A percentile compares a stretch with the other conserved stretches of the same genome.
Evolutionary conservation across 2,113 vertebrate genomes (phyloP).

Genomic region (Podiceps cristatus): DNA sequence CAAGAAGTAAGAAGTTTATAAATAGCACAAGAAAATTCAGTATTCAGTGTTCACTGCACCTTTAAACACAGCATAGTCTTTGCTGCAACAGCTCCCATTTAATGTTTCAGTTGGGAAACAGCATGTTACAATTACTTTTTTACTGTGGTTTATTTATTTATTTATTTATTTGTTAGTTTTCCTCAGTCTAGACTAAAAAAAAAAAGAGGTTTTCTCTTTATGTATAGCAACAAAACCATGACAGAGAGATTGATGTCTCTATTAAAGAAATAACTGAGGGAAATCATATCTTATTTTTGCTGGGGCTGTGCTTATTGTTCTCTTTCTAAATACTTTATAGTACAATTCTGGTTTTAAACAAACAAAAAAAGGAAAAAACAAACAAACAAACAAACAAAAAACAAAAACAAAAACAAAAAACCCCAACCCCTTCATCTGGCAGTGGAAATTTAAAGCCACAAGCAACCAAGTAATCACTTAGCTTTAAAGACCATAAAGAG

Average conservation of each 20-base stretch:
- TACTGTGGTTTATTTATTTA: not conserved
- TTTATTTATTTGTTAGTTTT: not conserved
- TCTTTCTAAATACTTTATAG: not conserved
- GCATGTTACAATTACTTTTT: not conserved
- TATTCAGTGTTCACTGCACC: not conserved
- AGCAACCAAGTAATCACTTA: not conserved
- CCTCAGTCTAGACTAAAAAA: not conserved
- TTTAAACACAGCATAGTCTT: not conserved
- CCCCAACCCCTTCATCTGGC: not conserved
- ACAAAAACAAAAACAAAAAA: not conserved
- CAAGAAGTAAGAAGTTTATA: not conserved
- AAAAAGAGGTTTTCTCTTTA: not conserved
- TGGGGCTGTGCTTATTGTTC: not conserved
- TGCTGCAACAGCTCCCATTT: not conserved
- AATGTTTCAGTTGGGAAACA: not conserved
- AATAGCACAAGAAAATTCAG: not conserved
- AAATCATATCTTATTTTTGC: constrained; percentile 22
- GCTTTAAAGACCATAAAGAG: not conserved
- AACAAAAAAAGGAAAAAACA: not conserved
- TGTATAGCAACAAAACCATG: not conserved
- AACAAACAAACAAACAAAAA: not conserved
- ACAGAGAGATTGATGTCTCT: constrained; percentile 42
- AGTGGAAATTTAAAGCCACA: not conserved
- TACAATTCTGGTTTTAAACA: not conserved
- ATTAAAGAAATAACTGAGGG: constrained; percentile 40